Percentiles rank a stretch among this genome's conserved stretches.
Evolutionary conservation across 1,140 invertebrate species (phyloP).

Genomic region (Dysdera silvatica): DNA sequence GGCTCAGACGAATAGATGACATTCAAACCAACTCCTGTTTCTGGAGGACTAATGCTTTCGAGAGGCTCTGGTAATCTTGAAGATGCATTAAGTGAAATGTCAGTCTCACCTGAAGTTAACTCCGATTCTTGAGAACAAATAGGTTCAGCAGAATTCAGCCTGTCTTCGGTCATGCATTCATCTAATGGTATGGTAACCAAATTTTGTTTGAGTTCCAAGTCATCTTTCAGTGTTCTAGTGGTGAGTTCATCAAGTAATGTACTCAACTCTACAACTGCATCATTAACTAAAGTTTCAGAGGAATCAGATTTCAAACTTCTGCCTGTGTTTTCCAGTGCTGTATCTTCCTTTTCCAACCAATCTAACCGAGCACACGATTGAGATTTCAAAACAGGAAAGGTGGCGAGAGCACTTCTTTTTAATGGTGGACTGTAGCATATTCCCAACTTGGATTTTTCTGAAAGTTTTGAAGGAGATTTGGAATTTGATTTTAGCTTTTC

Average conservation of each 20-base stretch:
- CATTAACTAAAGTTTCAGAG: conserved; percentile 12
- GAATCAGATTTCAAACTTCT: neutral
- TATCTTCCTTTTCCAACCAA: conserved; percentile 5
- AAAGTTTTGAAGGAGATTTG: neutral
- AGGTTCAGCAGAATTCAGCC: too few relatives aligned
- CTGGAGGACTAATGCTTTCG: too few relatives aligned
- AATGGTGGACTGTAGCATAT: conserved; percentile 23
- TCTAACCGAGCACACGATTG: conserved; percentile 11
- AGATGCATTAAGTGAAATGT: too few relatives aligned
- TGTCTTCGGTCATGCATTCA: too few relatives aligned
- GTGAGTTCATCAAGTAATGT: conserved; percentile 14
- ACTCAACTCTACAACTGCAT: conserved; percentile 23
- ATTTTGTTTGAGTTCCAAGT: neutral
- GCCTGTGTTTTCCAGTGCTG: neutral
- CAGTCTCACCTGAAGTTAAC: too few relatives aligned
- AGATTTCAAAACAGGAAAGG: conserved; percentile 3
- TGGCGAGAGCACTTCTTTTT: conserved; percentile 5
- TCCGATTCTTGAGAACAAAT: too few relatives aligned
- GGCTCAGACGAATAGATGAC: too few relatives aligned
- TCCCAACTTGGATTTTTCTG: conserved; percentile 5
- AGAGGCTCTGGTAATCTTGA: too few relatives aligned
- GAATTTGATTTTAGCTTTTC: neutral
- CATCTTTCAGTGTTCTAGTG: conserved; percentile 17
- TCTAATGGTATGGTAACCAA: neutral
- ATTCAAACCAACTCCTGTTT: too few relatives aligned